Evolutionary conservation across 2,797 vertebrate genomes (phyloP), one percentile per base, ranked within the genome.

Genomic region (Smutsia temminckii): DNA sequence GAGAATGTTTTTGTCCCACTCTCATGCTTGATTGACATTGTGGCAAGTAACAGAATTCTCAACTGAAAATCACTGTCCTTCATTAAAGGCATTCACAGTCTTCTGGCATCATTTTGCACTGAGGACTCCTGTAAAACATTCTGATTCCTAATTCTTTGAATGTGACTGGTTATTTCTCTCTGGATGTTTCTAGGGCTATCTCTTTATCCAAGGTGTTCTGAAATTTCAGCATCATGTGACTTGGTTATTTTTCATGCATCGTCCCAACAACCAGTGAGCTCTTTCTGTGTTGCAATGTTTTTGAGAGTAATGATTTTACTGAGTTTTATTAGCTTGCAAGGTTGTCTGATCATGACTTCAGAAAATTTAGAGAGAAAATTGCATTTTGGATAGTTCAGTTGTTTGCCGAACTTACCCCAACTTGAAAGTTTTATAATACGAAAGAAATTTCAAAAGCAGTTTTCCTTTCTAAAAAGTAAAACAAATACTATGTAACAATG

Each of bases 321-420:
- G 46, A 72, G 9, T 77, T 93, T 71, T 69, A 34, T 69, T 27
- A 63, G 12, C 51, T 79, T 84, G 32, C 1, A 51, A 93, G 68
- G 3, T 66, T 77, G 20, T 66, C 40, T 89, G 53, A 61, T 88
- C 5, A 16, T 72, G 49, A 80, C 20, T 93, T 93, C 53, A 95
- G 85, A 87, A 93, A 87, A 95, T 37, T 83, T 63, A 68, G 51
- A 92, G 32, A 89, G 17, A 92, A 72, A 69, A 61, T 40, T 81
- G 27, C 40, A 64, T 80, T 81, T 81, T 81, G 20, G 77, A 64
- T 55, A 85, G 32, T 74, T 61, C 34, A 68, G 23, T 83, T 86
- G 53, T 81, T 83, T 86, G 23, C 57, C 49, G 75, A 74, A 89
- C 8, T 90, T 85, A 88, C n/a, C 55, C 27, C 49, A 89, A 94